A percentile compares a stretch with the other conserved stretches of the same genome.
phyloP scores from a whole-genome alignment of 2,113 vertebrate genomes.

The Ctenomys sociabilis region DNA sequence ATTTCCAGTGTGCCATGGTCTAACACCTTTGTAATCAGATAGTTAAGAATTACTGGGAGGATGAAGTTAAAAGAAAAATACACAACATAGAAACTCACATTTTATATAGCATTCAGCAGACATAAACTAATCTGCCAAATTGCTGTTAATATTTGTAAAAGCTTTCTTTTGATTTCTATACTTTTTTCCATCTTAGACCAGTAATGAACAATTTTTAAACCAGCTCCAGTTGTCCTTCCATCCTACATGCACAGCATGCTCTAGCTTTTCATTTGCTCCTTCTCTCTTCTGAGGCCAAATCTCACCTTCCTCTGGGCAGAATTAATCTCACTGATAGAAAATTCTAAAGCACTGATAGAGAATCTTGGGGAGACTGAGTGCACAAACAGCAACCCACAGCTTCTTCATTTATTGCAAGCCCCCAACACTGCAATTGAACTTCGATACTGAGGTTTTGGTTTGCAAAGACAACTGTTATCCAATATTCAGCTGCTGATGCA shows the following conservation, averaged over 20 bases:
- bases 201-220: not conserved
- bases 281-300: not conserved
- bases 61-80: not conserved
- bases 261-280: not conserved
- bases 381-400: not conserved
- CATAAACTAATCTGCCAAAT: not conserved
- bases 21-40: not conserved
- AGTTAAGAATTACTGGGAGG: conserved; percentile 37
- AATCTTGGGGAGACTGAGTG: not conserved
- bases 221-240: not conserved
- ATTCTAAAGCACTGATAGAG: not conserved
- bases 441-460: not conserved
- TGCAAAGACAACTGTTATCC: not conserved
- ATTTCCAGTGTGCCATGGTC: not conserved
- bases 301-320: not conserved
- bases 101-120: conserved; percentile 22
- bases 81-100: not conserved
- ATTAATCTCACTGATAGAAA: not conserved
- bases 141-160: not conserved
- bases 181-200: not conserved
- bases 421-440: not conserved
- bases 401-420: not conserved
- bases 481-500: not conserved
- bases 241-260: not conserved
- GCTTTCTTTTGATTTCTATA: not conserved